Conservation (phyloP, 1,140 invertebrate genomes). For the Zaprionus africanus region DNA sequence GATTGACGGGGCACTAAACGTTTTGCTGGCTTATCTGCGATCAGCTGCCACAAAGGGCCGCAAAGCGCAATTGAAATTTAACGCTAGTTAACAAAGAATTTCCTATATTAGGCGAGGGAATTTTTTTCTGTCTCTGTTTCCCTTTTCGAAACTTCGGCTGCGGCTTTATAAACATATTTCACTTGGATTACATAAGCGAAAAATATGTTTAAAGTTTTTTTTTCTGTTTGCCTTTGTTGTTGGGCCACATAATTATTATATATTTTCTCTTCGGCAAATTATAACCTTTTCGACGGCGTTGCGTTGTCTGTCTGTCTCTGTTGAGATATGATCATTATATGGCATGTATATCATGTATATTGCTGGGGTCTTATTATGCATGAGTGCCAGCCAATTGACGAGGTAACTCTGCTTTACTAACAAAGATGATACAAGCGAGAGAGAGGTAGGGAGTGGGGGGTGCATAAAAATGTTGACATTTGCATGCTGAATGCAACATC, state of each 20-base stretch:
- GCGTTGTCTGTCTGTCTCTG: conserved; percentile 3
- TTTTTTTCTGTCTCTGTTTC: conserved; percentile 1
- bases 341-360: conserved; percentile 57
- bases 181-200: conserved; percentile 36
- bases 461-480: conserved; percentile 67
- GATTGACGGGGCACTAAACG: conserved; percentile 29
- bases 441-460: background rate
- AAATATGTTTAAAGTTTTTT: conserved; percentile 22
- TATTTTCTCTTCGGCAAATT: conserved; percentile 51
- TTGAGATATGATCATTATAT: conserved; percentile 67
- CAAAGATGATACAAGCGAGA: conserved; percentile 34
- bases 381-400: conserved; percentile 64
- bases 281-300: conserved; percentile 47
- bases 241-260: conserved; percentile 49
- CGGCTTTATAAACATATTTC: conserved; percentile 45
- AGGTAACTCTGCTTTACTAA: conserved; percentile 51
- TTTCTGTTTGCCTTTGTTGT: background rate
- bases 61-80: conserved; percentile 20
- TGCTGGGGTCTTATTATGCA: conserved; percentile 53
- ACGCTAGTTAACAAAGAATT: conserved; percentile 47
- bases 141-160: background rate
- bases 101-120: conserved; percentile 14
- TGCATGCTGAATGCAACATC: conserved; percentile 72
- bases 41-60: conserved; percentile 37
- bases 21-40: conserved; percentile 25